Conservation (phyloP, 1,140 invertebrate species). For the Zaprionus ghesquierei region DNA sequence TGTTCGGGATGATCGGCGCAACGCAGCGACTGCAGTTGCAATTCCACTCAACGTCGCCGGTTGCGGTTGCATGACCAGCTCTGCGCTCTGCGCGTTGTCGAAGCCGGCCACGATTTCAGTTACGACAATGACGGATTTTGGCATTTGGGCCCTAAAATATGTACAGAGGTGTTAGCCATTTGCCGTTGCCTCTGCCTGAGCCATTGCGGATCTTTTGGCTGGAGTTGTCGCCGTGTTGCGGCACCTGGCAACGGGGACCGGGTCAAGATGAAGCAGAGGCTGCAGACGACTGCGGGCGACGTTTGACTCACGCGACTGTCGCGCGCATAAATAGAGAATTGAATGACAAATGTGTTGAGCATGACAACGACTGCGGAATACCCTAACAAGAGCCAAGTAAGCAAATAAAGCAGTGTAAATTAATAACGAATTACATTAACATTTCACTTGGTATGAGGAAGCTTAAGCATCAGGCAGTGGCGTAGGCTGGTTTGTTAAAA, state of each 20-base stretch:
- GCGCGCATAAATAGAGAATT: constrained; percentile 58
- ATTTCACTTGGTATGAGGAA: neutral
- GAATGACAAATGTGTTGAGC: constrained; percentile 36
- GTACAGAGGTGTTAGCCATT: constrained; percentile 64
- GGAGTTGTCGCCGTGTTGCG: constrained; percentile 56
- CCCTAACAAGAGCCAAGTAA: neutral
- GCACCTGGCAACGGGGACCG: constrained; percentile 20
- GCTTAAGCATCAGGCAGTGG: neutral
- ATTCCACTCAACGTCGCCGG: neutral
- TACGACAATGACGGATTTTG: constrained; percentile 76
- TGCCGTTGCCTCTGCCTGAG: constrained; percentile 29
- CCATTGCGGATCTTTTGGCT: constrained; percentile 42
- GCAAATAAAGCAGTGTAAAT: neutral
- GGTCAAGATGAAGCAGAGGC: constrained; percentile 41
- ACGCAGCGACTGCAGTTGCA: constrained; percentile 33
- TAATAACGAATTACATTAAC: neutral
- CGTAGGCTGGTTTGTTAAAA: neutral
- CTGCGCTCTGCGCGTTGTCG: constrained; percentile 17
- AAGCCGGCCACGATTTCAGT: constrained; percentile 58
- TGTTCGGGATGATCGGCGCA: constrained; percentile 69
- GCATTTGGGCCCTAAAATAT: constrained; percentile 74
- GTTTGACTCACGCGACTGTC: constrained; percentile 64
- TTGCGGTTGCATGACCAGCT: constrained; percentile 66
- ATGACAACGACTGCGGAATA: neutral
- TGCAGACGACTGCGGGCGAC: constrained; percentile 23